These are phyloP conservation scores for Drosophila limbata DNA, from an alignment of 2,888 invertebrate species.

Conservation along the genomic window DNA sequence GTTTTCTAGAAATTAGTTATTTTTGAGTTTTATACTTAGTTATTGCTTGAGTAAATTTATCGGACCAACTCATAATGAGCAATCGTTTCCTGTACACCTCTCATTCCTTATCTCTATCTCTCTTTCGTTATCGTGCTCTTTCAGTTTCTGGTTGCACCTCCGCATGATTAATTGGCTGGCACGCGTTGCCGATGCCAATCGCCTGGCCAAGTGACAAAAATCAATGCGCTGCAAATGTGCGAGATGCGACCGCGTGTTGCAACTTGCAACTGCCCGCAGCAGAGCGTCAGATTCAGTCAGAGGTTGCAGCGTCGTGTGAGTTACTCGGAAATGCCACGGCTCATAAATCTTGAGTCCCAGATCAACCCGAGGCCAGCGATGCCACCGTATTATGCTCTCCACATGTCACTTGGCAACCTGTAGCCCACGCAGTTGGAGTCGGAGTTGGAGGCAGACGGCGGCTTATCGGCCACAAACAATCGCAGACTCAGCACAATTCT, in stretches of 20 bases:
- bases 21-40: too few species aligned
- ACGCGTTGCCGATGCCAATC: conserved; percentile 76
- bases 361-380: conserved; percentile 21
- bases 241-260: conserved; percentile 50
- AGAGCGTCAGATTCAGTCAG: not conserved
- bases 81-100: conserved; percentile 12
- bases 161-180: conserved; percentile 68
- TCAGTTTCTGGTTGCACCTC: conserved; percentile 18
- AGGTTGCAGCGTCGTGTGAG: conserved; percentile 45
- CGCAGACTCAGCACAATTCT: conserved; percentile 55
- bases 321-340: conserved; percentile 50
- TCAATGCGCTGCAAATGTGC: conserved; percentile 76
- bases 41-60: not conserved
- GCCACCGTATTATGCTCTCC: conserved; percentile 4
- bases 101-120: conserved; percentile 17
- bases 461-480: conserved; percentile 66
- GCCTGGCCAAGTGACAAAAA: conserved; percentile 72
- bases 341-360: conserved; percentile 57
- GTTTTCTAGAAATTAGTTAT: conserved; percentile 15
- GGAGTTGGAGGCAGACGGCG: not conserved
- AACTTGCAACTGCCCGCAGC: conserved; percentile 45
- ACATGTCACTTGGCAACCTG: conserved; percentile 54
- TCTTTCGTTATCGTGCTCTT: conserved; percentile 6
- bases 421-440: conserved; percentile 47
- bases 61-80: not conserved